phyloP scores from a whole-genome alignment of 2,113 vertebrate genomes.

The Abramis brama region DNA sequence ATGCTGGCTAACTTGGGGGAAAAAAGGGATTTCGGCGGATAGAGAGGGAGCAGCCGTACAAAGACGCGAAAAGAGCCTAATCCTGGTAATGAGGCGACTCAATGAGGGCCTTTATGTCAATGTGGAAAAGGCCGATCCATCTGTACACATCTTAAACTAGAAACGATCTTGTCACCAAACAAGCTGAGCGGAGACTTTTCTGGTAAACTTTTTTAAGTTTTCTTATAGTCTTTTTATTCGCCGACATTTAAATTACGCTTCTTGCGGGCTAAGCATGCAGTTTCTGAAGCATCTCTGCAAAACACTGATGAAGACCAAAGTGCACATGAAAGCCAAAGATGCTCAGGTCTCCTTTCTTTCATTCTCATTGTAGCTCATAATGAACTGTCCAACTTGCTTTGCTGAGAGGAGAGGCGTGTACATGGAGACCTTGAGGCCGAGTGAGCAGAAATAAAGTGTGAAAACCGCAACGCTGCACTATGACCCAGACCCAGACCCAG shows the following conservation, averaged over 20 bases:
- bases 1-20: constrained; percentile 83
- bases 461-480: constrained; percentile 30
- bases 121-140: constrained; percentile 61
- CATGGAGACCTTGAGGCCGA: constrained; percentile 36
- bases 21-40: constrained; percentile 62
- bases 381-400: constrained; percentile 30
- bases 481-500: not conserved
- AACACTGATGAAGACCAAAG: constrained; percentile 69
- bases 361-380: constrained; percentile 35
- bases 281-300: constrained; percentile 67
- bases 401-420: constrained; percentile 20
- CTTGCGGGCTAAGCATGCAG: constrained; percentile 67
- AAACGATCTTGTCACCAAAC: constrained; percentile 47
- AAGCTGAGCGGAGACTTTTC: not conserved
- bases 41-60: constrained; percentile 72
- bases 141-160: constrained; percentile 57
- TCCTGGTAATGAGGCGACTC: constrained; percentile 61
- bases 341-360: constrained; percentile 57
- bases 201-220: not conserved
- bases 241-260: constrained; percentile 51
- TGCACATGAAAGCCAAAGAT: constrained; percentile 67
- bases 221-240: constrained; percentile 44
- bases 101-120: constrained; percentile 61
- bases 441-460: not conserved
- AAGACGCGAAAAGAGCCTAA: constrained; percentile 76